These are phyloP conservation scores for Dolichopus griseipennis DNA, from an alignment of 2,888 invertebrate genomes.

Conservation along the genomic window DNA sequence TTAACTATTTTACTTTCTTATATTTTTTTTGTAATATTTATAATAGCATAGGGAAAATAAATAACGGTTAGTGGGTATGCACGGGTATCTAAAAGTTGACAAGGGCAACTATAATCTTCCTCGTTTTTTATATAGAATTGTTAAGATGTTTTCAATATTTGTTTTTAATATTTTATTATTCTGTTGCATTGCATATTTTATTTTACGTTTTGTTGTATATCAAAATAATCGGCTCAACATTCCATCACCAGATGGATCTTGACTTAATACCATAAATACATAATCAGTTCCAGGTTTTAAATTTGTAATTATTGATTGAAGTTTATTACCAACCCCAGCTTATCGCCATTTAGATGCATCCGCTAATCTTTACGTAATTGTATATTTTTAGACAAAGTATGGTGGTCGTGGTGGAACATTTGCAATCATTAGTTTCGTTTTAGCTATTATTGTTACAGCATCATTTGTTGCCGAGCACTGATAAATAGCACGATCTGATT, in stretches of 20 bases:
- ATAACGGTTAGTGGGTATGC: too few species aligned
- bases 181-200: too few species aligned
- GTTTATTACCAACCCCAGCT: slow-evolving; percentile 59
- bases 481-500: slow-evolving; percentile 79
- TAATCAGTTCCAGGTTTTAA: slow-evolving; percentile 69
- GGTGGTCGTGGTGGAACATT: slow-evolving; percentile 87
- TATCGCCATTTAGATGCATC: slow-evolving; percentile 76
- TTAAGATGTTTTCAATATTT: too few species aligned
- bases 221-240: slow-evolving; percentile 78
- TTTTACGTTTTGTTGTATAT: slow-evolving; percentile 58
- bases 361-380: slow-evolving; percentile 74
- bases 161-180: slow-evolving; percentile 24
- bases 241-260: slow-evolving; percentile 79
- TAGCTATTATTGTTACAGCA: slow-evolving; percentile 72
- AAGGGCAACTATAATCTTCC: too few species aligned
- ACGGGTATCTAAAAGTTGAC: slow-evolving; percentile 14
- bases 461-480: slow-evolving; percentile 78
- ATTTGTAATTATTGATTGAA: slow-evolving; percentile 54
- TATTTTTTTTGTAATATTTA: too few species aligned
- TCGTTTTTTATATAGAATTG: too few species aligned
- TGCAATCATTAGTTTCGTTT: slow-evolving; percentile 73
- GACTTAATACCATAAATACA: slow-evolving; percentile 83
- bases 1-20: too few species aligned
- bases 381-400: too few species aligned
- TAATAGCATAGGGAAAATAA: too few species aligned